Evolutionary conservation across 35 echinoderm and acorn worm genomes (phyloP), one percentile per base, ranked within the genome.

Genomic region (Hemicentrotus pulcherrimus): DNA sequence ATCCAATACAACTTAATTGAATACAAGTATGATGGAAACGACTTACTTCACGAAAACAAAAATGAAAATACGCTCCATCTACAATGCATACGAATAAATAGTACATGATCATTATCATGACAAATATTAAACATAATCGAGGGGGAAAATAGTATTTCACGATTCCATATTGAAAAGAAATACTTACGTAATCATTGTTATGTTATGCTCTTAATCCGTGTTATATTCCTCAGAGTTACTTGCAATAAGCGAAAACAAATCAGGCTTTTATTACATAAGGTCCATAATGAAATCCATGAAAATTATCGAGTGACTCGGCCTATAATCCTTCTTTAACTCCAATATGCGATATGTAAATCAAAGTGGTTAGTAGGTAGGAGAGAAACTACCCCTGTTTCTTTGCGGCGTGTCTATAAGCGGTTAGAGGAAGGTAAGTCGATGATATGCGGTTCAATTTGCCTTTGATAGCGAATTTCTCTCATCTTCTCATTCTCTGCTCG

Each of bases 181-280:
- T 78, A 78, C 65, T 78, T n/a, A 78, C 65, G 19, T 78, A 78
- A 78, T 78, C 65, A 78, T 78, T n/a, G 65, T 78, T 28, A n/a
- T 4, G 24, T n/a, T 78, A 6, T 28, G 65, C 28, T 22, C 4
- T 78, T 78, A 78, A 78, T 78, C 65, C 65, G 18, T n/a, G 65
- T 28, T 28, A 28, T 78, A 78, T 78, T 78, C 65, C 65, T 78
- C 28, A n/a, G 50, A 55, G 10, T 11, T 10, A 55, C 9, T 10
- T 10, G 50, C 19, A 5, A 6, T 30, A 78, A 78, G 65, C 19
- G 65, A 78, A 78, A 15, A 15, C 2, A n/a, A 78, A 28, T 28
- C 19, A 78, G 65, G 24, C n/a, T 78, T 78, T 78, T 78, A 28
- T 78, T 8, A 78, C 65, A 28, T 28, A 28, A 28, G 65, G 65